phyloP scores from a whole-genome alignment of 2,888 invertebrate genomes.

The Cheilosia vulpina region DNA sequence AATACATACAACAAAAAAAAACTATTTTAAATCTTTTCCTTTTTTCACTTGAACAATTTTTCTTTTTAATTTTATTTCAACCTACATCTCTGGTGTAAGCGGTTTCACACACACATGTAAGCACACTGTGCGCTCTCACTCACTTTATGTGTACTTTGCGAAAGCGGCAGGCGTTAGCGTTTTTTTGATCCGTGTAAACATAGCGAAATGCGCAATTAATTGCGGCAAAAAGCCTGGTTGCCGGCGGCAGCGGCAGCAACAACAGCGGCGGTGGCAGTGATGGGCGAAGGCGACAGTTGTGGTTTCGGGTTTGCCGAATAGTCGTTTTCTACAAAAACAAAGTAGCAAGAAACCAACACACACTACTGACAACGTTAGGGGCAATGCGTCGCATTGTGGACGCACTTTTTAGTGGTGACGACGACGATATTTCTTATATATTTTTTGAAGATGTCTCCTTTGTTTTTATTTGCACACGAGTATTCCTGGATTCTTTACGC shows the following conservation, averaged over 20 bases:
- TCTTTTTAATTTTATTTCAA: constrained; percentile 33
- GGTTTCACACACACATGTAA: constrained; percentile 24
- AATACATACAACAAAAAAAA: constrained; percentile 20
- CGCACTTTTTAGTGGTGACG: constrained; percentile 13
- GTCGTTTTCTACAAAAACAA: constrained; percentile 16
- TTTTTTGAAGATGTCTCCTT: neutral
- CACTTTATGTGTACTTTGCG: constrained; percentile 55
- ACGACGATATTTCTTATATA: neutral
- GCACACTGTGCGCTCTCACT: constrained; percentile 27
- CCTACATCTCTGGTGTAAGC: constrained; percentile 56
- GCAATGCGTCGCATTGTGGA: constrained; percentile 51
- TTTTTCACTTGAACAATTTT: constrained; percentile 32
- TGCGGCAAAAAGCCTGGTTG: constrained; percentile 65
- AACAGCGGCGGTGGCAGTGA: neutral
- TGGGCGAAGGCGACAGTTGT: constrained; percentile 6
- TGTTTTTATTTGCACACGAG: constrained; percentile 1
- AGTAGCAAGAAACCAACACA: constrained; percentile 38
- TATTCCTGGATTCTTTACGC: constrained; percentile 16
- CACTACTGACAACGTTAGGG: constrained; percentile 19
- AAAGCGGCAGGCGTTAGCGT: constrained; percentile 70
- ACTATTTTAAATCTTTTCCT: constrained; percentile 23
- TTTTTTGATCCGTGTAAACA: constrained; percentile 73
- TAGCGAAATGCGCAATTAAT: constrained; percentile 75
- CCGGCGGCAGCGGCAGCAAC: constrained; percentile 44
- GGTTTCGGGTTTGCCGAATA: constrained; percentile 13